phyloP scores from a whole-genome alignment of 2,888 invertebrate genomes.

The Liopterus haemorrhoidalis region DNA sequence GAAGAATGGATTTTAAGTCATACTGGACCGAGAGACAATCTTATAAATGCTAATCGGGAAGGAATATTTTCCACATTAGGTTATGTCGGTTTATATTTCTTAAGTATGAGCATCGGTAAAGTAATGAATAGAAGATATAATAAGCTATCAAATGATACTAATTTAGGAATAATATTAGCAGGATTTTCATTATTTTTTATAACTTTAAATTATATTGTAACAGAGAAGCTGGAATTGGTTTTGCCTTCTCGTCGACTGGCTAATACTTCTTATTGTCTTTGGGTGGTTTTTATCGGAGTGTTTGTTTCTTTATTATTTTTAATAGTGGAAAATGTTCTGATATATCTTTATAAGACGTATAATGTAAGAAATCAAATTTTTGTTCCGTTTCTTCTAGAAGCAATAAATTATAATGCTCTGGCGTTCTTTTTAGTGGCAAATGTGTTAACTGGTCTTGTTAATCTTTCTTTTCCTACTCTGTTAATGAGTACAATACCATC shows the following conservation, averaged over 20 bases:
- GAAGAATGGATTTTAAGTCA: conserved; percentile 63
- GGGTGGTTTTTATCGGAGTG: conserved; percentile 63
- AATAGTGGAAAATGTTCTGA: conserved; percentile 50
- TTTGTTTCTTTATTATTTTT: conserved; percentile 52
- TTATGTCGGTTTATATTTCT: conserved; percentile 76
- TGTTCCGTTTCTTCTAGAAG: conserved; percentile 57
- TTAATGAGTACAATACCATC: conserved; percentile 44
- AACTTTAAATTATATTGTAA: conserved; percentile 40
- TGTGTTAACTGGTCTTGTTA: conserved; percentile 76
- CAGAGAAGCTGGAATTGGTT: conserved; percentile 53
- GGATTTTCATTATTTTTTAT: conserved; percentile 8
- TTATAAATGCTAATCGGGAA: conserved; percentile 83
- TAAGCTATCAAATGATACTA: conserved; percentile 7
- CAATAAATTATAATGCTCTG: conserved; percentile 76
- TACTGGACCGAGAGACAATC: conserved; percentile 48
- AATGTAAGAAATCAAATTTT: conserved; percentile 30
- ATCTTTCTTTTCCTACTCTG: conserved; percentile 63
- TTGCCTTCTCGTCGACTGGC: conserved; percentile 78
- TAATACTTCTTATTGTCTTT: conserved; percentile 75
- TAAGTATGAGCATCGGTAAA: conserved; percentile 59
- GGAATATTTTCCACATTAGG: conserved; percentile 82
- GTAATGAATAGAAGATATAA: conserved; percentile 7
- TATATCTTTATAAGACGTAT: conserved; percentile 33
- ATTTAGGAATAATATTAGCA: conserved; percentile 5
- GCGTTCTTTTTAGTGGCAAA: conserved; percentile 80